A percentile compares a stretch with the other conserved stretches of the same genome.
Evolutionary conservation across 2,113 vertebrate genomes (phyloP).

Genomic region (Phaethon lepturus): DNA sequence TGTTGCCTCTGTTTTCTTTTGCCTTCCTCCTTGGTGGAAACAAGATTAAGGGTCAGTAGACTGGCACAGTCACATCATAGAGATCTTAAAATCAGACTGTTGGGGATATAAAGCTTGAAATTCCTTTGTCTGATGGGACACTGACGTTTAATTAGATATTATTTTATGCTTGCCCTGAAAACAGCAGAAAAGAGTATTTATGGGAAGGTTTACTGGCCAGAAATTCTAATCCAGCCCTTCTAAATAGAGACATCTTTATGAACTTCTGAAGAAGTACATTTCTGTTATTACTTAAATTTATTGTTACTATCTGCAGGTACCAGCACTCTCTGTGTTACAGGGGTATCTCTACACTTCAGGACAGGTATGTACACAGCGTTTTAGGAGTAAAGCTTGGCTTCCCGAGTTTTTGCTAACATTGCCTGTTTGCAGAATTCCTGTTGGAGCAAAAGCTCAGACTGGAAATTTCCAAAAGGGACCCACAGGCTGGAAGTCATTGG

Average conservation of each 20-base stretch:
- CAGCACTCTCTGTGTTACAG: conserved; percentile 6
- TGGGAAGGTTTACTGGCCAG: background rate
- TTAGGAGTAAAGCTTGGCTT: background rate
- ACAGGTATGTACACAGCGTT: conserved; percentile 16
- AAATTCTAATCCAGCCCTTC: background rate
- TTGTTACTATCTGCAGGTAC: background rate
- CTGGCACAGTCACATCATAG: background rate
- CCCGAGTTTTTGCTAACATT: background rate
- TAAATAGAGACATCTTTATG: background rate
- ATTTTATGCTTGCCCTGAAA: background rate
- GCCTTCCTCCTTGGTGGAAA: background rate
- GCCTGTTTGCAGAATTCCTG: background rate
- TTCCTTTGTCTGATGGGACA: background rate
- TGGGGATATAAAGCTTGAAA: background rate
- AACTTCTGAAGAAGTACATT: background rate
- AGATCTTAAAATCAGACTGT: background rate
- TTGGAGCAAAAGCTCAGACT: background rate
- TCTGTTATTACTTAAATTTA: background rate
- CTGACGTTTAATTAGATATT: background rate
- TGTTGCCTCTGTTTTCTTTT: background rate
- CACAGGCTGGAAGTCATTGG: background rate
- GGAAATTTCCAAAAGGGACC: background rate
- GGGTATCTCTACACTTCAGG: background rate
- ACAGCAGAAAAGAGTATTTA: background rate
- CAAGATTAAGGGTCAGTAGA: background rate